Evolutionary conservation across 2,888 invertebrate species (phyloP).

Genomic region (Drosophila paranaensis): DNA sequence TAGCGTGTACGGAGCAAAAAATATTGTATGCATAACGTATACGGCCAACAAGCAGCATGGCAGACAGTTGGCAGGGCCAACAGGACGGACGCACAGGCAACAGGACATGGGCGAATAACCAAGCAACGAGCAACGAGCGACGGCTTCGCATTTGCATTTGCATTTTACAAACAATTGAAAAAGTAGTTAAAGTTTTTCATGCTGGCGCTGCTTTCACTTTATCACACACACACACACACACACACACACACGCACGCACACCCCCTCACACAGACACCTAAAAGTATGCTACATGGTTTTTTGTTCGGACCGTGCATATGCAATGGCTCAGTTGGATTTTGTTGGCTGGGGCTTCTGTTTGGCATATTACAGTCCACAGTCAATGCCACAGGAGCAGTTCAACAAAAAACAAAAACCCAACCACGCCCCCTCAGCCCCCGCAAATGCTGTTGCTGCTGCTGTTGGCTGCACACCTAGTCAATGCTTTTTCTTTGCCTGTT

Average conservation of each 20-base stretch:
- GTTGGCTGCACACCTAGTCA: neutral
- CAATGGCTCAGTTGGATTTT: constrained; percentile 54
- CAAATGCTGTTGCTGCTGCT: neutral
- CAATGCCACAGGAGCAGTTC: constrained; percentile 31
- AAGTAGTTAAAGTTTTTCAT: constrained; percentile 78
- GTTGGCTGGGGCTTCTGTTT: constrained; percentile 55
- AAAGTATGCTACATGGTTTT: constrained; percentile 56
- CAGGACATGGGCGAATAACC: constrained; percentile 42
- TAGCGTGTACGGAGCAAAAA: constrained; percentile 19
- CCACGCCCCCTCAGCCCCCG: neutral
- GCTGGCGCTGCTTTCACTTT: constrained; percentile 66
- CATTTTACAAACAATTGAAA: constrained; percentile 80
- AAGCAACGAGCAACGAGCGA: constrained; percentile 25
- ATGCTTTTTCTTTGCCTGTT: neutral
- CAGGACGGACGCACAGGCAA: constrained; percentile 31
- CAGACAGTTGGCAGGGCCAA: constrained; percentile 54
- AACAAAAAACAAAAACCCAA: neutral
- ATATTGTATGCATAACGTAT: constrained; percentile 74
- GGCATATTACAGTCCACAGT: constrained; percentile 57
- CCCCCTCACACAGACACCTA: constrained; percentile 31
- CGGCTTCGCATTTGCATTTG: constrained; percentile 66
- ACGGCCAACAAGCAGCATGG: constrained; percentile 53
- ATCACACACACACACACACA: constrained; percentile 57
- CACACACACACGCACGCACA: constrained; percentile 44
- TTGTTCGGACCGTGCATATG: constrained; percentile 58